Evolutionary conservation across 2,888 invertebrate genomes (phyloP), one percentile per base, ranked within the genome.

Genomic region (Dicyrtoma fusca): DNA sequence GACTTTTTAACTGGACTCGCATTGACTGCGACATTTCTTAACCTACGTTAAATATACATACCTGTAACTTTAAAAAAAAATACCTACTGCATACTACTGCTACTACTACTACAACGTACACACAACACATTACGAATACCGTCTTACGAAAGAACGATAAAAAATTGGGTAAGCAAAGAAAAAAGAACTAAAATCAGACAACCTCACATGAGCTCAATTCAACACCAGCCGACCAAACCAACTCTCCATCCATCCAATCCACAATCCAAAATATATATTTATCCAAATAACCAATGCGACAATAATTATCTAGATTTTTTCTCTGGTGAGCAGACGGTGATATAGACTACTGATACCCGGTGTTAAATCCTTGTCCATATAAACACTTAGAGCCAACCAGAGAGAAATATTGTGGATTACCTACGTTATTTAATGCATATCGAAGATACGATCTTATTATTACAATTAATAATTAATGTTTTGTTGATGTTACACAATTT

Each of bases 1-100:
- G 73, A 73, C 69, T 73, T 64, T 59, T 51, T 63, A 63, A 62
- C 69, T 73, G 69, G 68, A 68, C 68, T 68, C 53, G 44, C 68
- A 25, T 21, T 70, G 59, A 65, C 47, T 65, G 51, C 64, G 45
- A 59, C 61, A 55, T 47, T 25, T 59, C 14, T n/a, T 57, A 57
- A 26, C 8, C 23, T 62, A n/a, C 19, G n/a, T 55, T 68, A 45
- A 53, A 53, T 57, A 25, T 65, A 65, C 49, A 21, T 51, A 65
- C 49, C 49, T 49, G 14, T 17, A 6, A 49, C 49, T 17, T 53
- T n/a, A 21, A 17, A 8, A 53, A 4, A 19, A 17, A 53, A 21
- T 17, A 53, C 19, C 19, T 53, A 17, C 21, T 53, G 19, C 53
- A n/a, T 34, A 34, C 34, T 34, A 55, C 21, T 21, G 21, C 13